phyloP scores from a whole-genome alignment of 2,797 vertebrate genomes.

The Craterocephalus amniculus region DNA sequence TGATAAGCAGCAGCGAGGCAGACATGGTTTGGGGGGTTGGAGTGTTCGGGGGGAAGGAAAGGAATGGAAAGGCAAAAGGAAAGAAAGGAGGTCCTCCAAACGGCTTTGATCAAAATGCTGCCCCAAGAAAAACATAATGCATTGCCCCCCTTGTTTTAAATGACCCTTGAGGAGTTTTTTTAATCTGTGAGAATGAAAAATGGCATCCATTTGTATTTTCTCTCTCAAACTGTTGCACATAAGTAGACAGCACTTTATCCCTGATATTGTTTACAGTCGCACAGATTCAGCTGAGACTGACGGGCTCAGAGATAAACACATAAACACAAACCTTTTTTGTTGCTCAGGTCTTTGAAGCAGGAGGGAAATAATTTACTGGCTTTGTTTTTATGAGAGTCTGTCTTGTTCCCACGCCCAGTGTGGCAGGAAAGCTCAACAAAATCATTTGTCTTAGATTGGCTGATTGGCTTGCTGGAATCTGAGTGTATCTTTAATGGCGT shows the following conservation, averaged over 20 bases:
- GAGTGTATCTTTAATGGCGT: slow-evolving; percentile 64
- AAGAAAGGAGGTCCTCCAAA: slow-evolving; percentile 50
- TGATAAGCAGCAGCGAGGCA: slow-evolving; percentile 78
- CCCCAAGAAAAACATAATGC: slow-evolving; percentile 59
- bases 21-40: slow-evolving; percentile 68
- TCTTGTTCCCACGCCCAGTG: slow-evolving; percentile 82
- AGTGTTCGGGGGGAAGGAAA: slow-evolving; percentile 29
- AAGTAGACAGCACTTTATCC: slow-evolving; percentile 44
- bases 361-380: slow-evolving; percentile 78
- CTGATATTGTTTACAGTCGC: slow-evolving; percentile 51
- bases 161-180: slow-evolving; percentile 68
- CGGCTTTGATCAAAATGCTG: slow-evolving; percentile 76
- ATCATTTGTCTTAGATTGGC: slow-evolving; percentile 81
- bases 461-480: slow-evolving; percentile 79
- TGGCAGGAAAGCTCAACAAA: slow-evolving; percentile 75
- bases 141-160: slow-evolving; percentile 59
- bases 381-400: slow-evolving; percentile 73
- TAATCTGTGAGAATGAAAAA: slow-evolving; percentile 65
- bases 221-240: slow-evolving; percentile 28
- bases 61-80: slow-evolving; percentile 24
- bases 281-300: slow-evolving; percentile 51
- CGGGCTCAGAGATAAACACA: slow-evolving; percentile 60
- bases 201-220: slow-evolving; percentile 49
- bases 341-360: slow-evolving; percentile 75
- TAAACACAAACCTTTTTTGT: slow-evolving; percentile 77